Evolutionary conservation across 2,797 vertebrate species (phyloP), one percentile per base, ranked within the genome.

Genomic region (Orestias chungarensis): DNA sequence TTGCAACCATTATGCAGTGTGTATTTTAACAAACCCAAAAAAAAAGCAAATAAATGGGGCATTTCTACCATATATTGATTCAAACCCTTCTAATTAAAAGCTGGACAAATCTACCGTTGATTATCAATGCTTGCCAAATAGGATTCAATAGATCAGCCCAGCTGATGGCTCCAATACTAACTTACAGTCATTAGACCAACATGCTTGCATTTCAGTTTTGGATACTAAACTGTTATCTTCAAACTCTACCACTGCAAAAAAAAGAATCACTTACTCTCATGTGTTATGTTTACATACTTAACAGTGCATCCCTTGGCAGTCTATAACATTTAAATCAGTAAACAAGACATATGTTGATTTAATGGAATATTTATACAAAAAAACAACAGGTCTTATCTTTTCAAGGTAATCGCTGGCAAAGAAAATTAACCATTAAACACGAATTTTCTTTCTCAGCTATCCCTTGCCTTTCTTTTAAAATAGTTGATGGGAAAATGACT

Each of bases 401-500:
- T 52, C 50, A 52, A 27, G 50, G 50, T 54, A 50, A 31, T 66
- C 35, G 15, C 55, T 66, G 70, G 31, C 25, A 23, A 61, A 76
- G 31, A 31, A 33, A 64, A 71, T 35, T 47, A 68, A 65, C 74
- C 40, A 55, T 0, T 35, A 35, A 42, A 66, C 23, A 35, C 43
- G 50, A 40, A 11, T 35, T 23, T 12, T 66, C 75, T 69, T 82
- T 70, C 71, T 40, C 55, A 47, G 29, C 49, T n/a, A 64, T 35
- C 17, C 38, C 20, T 79, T 83, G 12, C 3, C 64, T 57, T 74
- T 52, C 33, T 20, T 27, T 68, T 49, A 42, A 3, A 54, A 55
- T 3, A 10, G 20, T 72, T 66, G 55, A 8, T 52, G 50, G 47
- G 27, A 71, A 79, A 62, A 74, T 47, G 70, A 44, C 70, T 70